These are phyloP conservation scores for Anthophora plumipes DNA, from an alignment of 2,888 invertebrate genomes.

Conservation along the genomic window DNA sequence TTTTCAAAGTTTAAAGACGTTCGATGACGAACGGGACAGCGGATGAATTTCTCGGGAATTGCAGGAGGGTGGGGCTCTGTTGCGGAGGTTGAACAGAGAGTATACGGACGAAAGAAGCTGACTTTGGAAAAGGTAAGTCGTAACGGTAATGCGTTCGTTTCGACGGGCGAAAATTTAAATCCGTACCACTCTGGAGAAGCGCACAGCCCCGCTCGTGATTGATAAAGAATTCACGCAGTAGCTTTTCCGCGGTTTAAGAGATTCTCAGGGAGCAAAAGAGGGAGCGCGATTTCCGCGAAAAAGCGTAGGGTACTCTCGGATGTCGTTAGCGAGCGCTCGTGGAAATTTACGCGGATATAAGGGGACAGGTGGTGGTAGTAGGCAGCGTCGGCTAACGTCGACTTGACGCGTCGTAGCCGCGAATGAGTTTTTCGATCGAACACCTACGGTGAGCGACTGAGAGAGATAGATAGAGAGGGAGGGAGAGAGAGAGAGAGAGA, in stretches of 20 bases:
- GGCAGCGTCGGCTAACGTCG: too few species aligned
- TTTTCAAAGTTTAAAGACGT: constrained; percentile 55
- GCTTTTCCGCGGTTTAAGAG: constrained; percentile 20
- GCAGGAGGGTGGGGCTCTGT: not conserved
- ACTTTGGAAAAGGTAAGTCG: not conserved
- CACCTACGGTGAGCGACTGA: too few species aligned
- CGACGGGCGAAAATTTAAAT: not conserved
- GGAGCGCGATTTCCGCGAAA: constrained; percentile 11
- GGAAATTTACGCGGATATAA: not conserved
- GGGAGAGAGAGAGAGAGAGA: too few species aligned
- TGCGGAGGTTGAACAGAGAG: too few species aligned
- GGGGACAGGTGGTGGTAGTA: too few species aligned
- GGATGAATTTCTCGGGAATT: not conserved
- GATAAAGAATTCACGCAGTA: constrained; percentile 33
- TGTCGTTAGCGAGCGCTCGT: constrained; percentile 12
- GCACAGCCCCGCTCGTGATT: not conserved
- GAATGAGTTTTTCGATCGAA: not conserved
- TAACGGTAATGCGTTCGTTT: not conserved
- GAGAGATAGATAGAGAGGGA: too few species aligned
- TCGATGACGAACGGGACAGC: constrained; percentile 20
- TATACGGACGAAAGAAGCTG: not conserved
- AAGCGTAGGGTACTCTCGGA: not conserved
- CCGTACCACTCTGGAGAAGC: not conserved
- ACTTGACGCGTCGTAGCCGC: not conserved
- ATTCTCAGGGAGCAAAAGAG: constrained; percentile 12